Evolutionary conservation across 1,140 invertebrate species (phyloP), one percentile per base, ranked within the genome.

Genomic region (Conus ventricosus): DNA sequence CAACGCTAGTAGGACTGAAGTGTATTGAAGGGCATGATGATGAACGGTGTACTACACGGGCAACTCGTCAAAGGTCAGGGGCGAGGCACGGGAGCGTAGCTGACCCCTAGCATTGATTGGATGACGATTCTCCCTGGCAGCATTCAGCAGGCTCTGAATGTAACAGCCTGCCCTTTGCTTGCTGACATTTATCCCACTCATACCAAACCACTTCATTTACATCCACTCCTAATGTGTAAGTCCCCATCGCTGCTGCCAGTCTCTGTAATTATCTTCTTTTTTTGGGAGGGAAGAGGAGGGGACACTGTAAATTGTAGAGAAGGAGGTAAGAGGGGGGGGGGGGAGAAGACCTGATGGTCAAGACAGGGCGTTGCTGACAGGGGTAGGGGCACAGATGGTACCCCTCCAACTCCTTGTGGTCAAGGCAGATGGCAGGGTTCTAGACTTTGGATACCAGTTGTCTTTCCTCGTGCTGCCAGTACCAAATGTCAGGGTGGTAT

Each of bases 401-500:
- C 8, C 11, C 76, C 27, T 27, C 8, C 76, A 78, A 8, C 39
- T 78, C 17, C 76, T 75, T 76, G 54, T 87, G 85, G 85, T 87
- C 85, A 87, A 87, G 85, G 23, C 75, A 27, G 54, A 53, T 27
- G 17, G 39, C 39, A 39, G 57, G 57, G 82, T 63, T 84, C 75
- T 87, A 27, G 85, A 78, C 71, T 27, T 87, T 20, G 27, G 60
- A 57, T 87, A 53, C 78, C 85, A 60, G 85, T 89, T 89, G 84
- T 63, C 60, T 78, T 71, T 80, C 53, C 85, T 57, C 76, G 60
- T 27, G 20, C 75, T 27, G 63, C 71, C 75, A 63, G 80, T 63
- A 84, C 60, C 71, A 89, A 89, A 89, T 89, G 89, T 87, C 89
- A 89, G 86, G 27, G 63, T 89, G 89, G 82, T 89, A 89, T 89